Conservation (phyloP, 2,113 vertebrate genomes). For the Malurus cyaneus region DNA sequence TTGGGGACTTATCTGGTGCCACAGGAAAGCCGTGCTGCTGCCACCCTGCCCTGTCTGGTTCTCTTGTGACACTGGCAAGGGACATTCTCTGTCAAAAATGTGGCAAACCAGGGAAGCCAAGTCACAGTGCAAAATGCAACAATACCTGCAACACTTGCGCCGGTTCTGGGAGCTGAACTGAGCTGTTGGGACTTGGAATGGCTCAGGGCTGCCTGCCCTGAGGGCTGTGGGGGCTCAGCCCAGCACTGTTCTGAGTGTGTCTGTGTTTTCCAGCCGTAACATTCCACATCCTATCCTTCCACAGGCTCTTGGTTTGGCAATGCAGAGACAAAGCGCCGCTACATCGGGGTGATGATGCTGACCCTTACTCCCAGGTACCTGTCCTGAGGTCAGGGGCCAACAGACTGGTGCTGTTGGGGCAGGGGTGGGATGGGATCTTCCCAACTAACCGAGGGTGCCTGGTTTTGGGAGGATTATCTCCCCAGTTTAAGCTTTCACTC, state of each 20-base stretch:
- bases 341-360: slow-evolving; percentile 96
- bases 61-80: neutral
- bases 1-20: neutral
- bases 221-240: neutral
- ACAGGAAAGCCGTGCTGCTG: neutral
- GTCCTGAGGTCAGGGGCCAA: neutral
- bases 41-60: neutral
- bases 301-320: slow-evolving; percentile 82
- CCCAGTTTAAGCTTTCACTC: neutral
- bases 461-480: neutral
- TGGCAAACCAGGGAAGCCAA: neutral
- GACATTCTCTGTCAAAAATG: neutral
- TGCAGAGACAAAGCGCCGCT: slow-evolving; percentile 78
- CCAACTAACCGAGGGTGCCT: neutral
- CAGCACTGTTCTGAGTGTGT: fast-evolving
- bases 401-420: neutral
- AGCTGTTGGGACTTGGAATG: neutral
- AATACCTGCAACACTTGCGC: neutral
- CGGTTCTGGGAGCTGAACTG: neutral
- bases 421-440: neutral
- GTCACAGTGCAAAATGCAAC: neutral
- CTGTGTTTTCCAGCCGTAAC: neutral
- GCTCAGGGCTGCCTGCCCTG: neutral
- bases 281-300: neutral
- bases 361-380: slow-evolving; percentile 88